Evolutionary conservation across 2,113 vertebrate genomes (phyloP), one percentile per base, ranked within the genome.

Genomic region (Peromyscus polionotus): DNA sequence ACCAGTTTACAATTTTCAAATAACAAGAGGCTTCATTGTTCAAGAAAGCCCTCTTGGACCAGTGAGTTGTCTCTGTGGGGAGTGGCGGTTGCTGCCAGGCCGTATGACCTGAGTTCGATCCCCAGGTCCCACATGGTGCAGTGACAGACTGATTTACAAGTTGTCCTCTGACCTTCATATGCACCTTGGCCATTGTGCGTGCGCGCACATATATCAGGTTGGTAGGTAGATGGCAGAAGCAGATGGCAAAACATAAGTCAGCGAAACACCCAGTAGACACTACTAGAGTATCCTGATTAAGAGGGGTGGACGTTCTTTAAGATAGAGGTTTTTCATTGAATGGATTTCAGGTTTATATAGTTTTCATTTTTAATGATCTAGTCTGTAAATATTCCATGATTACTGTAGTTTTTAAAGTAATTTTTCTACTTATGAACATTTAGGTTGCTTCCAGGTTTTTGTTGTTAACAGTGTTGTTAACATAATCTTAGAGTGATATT

Each of bases 371-470:
- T 92, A 63, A 36, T 54, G 11, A 88, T 93, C 36, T 10, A 39
- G 24, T 96, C 36, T 90, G 3, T 95, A 87, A 54, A 83, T 68
- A 54, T 87, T 89, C 31, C 59, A 63, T 33, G 33, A 73, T 94
- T 94, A 81, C 16, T 28, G 26, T 61, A 61, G 67, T 95, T 92
- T 93, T 48, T 86, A 80, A 90, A 86, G 31, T 67, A 33, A 54
- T 88, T 93, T 95, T 94, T 45, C 16, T 95, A 5, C 59, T 95
- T 72, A 88, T 94, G 76, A 75, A 88, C 31, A 63, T 91, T 67
- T 70, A 85, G 28, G 31, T 85, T 97, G 45, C 72, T 88, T 92
- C 83, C 63, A 51, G 48, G 48, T 65, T 97, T 96, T 95, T 54
- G 8, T 94, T 97, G 48, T 94, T 84, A 68, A 81, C 67, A 72